These are phyloP conservation scores for Mongoloraphidia duomilia DNA, from an alignment of 2,888 invertebrate genomes.

Conservation along the genomic window DNA sequence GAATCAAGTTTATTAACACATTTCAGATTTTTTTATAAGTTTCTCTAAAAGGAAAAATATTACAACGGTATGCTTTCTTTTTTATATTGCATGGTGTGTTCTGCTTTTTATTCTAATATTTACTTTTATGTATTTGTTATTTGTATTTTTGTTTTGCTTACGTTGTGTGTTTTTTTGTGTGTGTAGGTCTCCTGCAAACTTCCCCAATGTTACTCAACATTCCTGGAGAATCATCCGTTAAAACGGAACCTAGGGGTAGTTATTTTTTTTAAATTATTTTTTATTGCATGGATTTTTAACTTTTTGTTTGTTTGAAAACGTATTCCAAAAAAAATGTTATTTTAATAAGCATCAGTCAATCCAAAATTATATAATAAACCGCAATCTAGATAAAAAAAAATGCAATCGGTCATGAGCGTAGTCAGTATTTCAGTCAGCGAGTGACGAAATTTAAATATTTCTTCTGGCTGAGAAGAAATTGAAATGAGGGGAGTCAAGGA, in stretches of 20 bases:
- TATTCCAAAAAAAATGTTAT: background rate
- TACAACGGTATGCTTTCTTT: slow-evolving; percentile 10
- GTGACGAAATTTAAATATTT: no score
- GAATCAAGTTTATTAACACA: background rate
- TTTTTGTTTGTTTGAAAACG: background rate
- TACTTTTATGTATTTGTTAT: background rate
- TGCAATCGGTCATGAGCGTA: no score
- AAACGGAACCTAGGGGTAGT: slow-evolving; percentile 29
- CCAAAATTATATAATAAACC: no score
- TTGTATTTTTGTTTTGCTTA: background rate
- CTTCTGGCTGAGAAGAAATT: no score
- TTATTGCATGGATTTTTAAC: background rate
- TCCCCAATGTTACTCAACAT: slow-evolving; percentile 12
- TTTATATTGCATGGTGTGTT: slow-evolving; percentile 11
- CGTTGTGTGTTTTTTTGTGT: background rate
- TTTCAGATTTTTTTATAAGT: background rate
- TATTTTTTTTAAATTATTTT: slow-evolving; percentile 5
- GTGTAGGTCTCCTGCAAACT: background rate
- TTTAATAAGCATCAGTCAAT: no score
- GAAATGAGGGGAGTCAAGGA: no score
- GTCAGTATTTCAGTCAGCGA: no score
- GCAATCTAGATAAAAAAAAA: no score
- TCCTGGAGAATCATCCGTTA: slow-evolving; percentile 21
- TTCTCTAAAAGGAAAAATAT: background rate
- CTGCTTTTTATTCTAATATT: slow-evolving; percentile 10